Base-by-base conservation (phyloP, 2,888 invertebrate species). In the Habroteleia sp. region DNA sequence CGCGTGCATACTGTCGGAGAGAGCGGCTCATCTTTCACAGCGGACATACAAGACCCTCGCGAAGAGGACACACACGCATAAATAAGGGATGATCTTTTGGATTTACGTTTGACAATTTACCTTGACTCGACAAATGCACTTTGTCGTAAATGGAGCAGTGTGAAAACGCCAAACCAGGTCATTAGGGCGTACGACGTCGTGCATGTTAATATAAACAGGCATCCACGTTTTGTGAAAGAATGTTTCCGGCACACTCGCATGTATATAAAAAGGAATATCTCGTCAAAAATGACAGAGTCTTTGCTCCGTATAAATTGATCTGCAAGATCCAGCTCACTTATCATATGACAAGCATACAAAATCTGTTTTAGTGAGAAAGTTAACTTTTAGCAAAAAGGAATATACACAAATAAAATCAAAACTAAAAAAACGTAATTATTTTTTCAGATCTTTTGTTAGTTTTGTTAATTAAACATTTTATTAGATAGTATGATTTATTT, bases 141-240 rank as follows among this genome's bases (percentile, higher is more conserved):
- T 44, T 25, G 33, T 42, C 54, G 60, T 60, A 60, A 65, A 63
- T 72, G 58, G 56, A 72, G 63, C 72, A 69, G 52, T 69, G 72
- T 50, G 77, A 77, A 73, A 77, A 76, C 75, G 74, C 74, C 72
- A 80, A 84, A 85, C 83, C 82, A 80, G 87, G 86, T 86, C 85
- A 87, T 84, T 85, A 82, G 86, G 83, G 80, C 86, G 84, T 83
- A 81, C 78, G 76, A 74, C 37, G 63, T 58, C 73, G 72, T 68
- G 72, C 72, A 73, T 73, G 73, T 60, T 65, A 73, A 73, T 52
- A 50, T 46, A 42, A 39, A 20, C 20, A 54, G 41, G 54, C 13
- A 46, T 54, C 29, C 54, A 33, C 54, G 33, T 42, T 52, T 35
- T 27, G 31, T 33, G 29, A 8, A 14, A 60, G 50, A 62, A 50